Evolutionary conservation across 2,113 vertebrate genomes (phyloP), one percentile per base, ranked within the genome.

Genomic region (Melospiza georgiana): DNA sequence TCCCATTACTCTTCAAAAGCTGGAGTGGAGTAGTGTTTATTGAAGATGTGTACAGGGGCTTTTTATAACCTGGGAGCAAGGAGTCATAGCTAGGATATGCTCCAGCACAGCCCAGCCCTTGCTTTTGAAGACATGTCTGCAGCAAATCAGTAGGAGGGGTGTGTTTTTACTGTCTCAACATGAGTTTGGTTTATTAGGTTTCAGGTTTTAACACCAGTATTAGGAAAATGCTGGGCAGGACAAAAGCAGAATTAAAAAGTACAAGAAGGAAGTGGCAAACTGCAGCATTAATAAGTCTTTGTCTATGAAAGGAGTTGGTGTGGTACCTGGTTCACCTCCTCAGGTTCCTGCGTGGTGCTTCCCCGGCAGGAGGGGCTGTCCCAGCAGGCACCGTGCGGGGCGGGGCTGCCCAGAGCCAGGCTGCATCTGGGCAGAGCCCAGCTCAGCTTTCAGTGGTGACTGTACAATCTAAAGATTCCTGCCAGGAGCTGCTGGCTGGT

Each of bases 251-350:
- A 62, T 43, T 49, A 15, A 58, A 51, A 84, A 79, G 28, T 8
- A 31, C 5, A 55, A 78, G 11, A 22, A 21, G 13, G 7, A 39
- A 54, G 59, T 11, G 6, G 14, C 20, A 37, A 46, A 67, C 24
- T 44, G 9, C 65, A 85, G 39, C 23, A 19, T 35, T 31, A 33
- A 1, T 51, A 10, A 39, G 31, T 46, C 17, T 43, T 20, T 65
- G 23, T n/a, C 35, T 65, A 0, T 35, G 5, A 66, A 43, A 43
- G 24, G 17, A 35, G 13, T 23, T n/a, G 8, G 4, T 17, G 10
- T 10, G 12, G 12, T 27, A 24, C 23, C 24, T 44, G 0, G 0
- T 28, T 19, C 22, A 19, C 33, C 16, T 28, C 18, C 27, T 43
- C 27, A 16, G 33, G 44, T 24, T 44, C 22, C 41, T 1, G 0